Base-by-base conservation (phyloP, 1,140 invertebrate genomes). In the Achroia grisella region DNA sequence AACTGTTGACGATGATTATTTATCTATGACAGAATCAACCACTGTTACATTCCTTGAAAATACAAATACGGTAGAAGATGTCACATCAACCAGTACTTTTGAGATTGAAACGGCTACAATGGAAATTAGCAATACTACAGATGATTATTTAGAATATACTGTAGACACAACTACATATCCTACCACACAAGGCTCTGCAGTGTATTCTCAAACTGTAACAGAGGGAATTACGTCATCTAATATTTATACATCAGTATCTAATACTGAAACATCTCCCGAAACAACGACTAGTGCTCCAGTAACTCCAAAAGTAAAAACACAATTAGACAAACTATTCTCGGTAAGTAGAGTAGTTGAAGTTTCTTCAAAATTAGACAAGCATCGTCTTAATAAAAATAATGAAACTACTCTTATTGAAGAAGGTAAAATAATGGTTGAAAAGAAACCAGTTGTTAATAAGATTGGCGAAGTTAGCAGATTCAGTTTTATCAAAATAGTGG, bases 341-440 rank as follows among this genome's bases (percentile, higher is more conserved):
- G 86, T 91, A 4, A 91, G 89, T 66, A 86, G 90, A 70, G 87
- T 91, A 46, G 89, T 90, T 1, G 89, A 91, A 77, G 87, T 91
- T 10, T 87, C 89, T 30, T 89, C 89, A 0, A 89, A 90, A 70
- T 79, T 88, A 63, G 87, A 88, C 39, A 89, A 89, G 70, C 76
- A 87, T 17, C 80, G 84, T 37, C 59, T 88, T 13, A 88, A 89
- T 45, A 88, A 86, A 39, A 89, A 89, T 48, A 87, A 88, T 53
- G 87, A 89, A 60, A 85, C 86, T 27, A 83, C 80, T 23, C 69
- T 87, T 2, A 71, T 86, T 30, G 77, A 89, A 68, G 75, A 78
- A 57, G 77, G 84, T 1, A 68, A 81, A 58, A 64, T 89, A 27
- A 86, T 82, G 37, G 71, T 89, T 33, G 88, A 89, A 59, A 86